Conservation (phyloP, 37 sponge, comb jelly and placozoan genomes). For the Amphimedon queenslandica region DNA sequence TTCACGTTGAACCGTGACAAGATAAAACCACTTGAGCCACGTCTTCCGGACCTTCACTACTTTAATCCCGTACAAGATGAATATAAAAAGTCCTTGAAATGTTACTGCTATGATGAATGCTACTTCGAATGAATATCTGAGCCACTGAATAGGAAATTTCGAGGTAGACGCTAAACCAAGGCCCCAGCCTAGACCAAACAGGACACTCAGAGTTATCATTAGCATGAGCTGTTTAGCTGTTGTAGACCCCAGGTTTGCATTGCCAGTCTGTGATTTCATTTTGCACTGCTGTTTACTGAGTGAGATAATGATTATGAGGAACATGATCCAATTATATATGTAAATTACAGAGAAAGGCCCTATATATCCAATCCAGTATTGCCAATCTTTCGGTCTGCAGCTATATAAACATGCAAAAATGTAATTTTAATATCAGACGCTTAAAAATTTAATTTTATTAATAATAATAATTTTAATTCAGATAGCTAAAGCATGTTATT, state of each 20-base stretch:
- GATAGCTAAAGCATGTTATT: no score
- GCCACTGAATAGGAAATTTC: background rate
- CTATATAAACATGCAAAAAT: no score
- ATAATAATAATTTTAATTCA: no score
- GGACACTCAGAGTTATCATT: slow-evolving; percentile 11
- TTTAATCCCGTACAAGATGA: slow-evolving; percentile 19
- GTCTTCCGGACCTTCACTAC: background rate
- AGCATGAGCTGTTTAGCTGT: background rate
- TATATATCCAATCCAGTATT: slow-evolving; percentile 30
- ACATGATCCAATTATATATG: slow-evolving; percentile 34
- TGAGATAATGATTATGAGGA: slow-evolving; percentile 22
- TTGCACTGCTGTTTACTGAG: background rate
- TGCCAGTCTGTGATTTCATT: background rate
- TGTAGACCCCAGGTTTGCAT: background rate
- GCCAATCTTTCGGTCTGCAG: slow-evolving; percentile 27
- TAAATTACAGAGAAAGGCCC: slow-evolving; percentile 23
- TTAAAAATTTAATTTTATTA: no score
- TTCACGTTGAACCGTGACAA: background rate
- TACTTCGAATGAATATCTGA: slow-evolving; percentile 16
- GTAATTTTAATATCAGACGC: no score
- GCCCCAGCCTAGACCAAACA: slow-evolving; percentile 45
- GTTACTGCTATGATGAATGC: slow-evolving; percentile 7
- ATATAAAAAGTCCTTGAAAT: slow-evolving; percentile 28
- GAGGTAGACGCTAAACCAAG: slow-evolving; percentile 26
- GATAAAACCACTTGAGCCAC: slow-evolving; percentile 18